Conservation (phyloP, 2,797 vertebrate genomes). For the Lithobates sylvaticus region DNA sequence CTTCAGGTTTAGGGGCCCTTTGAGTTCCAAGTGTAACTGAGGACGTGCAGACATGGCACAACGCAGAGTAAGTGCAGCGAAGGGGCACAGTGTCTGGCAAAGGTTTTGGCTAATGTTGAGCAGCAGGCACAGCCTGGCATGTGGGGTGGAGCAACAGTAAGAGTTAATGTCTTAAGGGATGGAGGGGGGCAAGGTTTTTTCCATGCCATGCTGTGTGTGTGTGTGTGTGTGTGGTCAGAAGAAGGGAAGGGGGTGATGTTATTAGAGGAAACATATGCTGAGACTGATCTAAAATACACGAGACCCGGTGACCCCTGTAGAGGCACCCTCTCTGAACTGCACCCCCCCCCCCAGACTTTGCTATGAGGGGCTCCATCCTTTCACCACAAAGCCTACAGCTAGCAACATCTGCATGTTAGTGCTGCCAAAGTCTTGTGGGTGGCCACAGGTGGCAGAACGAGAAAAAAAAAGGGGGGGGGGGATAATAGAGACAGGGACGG, state of each 20-base stretch:
- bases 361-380: conserved; percentile 1
- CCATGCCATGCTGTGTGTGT: conserved; percentile 42
- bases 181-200: not conserved
- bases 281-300: conserved; percentile 45
- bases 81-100: not conserved
- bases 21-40: not conserved
- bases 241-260: conserved; percentile 11
- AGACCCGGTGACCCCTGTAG: conserved; percentile 53
- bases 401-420: conserved; percentile 42
- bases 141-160: conserved; percentile 9
- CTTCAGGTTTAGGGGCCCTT: no score
- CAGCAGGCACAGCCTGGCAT: conserved; percentile 5
- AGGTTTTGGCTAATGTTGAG: not conserved
- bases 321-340: not conserved
- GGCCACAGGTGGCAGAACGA: conserved; percentile 52
- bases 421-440: conserved; percentile 46
- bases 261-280: conserved; percentile 54
- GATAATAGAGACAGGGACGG: no score
- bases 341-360: conserved; percentile 21
- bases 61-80: not conserved
- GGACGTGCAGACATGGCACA: not conserved
- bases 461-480: not conserved
- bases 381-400: not conserved
- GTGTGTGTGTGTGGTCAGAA: conserved; percentile 53
- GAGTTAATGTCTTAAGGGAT: not conserved